A percentile compares a stretch with the other conserved stretches of the same genome.
These are phyloP conservation scores for Caenorhabditis panamensis DNA, from an alignment of 2,888 invertebrate genomes.

Conservation along the genomic window DNA sequence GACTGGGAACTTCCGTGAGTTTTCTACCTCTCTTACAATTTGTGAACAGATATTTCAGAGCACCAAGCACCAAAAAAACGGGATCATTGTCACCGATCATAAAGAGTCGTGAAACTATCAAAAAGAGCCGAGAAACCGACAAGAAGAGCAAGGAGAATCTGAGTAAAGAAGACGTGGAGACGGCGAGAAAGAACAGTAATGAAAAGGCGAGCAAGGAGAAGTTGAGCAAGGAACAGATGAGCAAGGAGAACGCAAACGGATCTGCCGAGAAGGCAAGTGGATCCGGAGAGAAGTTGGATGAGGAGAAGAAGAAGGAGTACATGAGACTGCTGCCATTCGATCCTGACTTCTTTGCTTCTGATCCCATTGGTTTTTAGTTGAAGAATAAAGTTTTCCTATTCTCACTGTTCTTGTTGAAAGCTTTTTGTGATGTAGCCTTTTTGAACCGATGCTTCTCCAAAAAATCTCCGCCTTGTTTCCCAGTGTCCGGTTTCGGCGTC, in stretches of 20 bases:
- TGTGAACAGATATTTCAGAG: not conserved
- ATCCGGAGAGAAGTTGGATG: constrained; percentile 34
- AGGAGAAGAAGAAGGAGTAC: constrained; percentile 20
- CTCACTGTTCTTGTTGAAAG: too few relatives aligned
- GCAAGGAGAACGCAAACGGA: constrained; percentile 29
- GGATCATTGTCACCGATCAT: constrained; percentile 20
- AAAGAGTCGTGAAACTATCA: constrained; percentile 26
- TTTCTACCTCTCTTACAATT: too few relatives aligned
- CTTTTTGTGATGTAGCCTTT: too few relatives aligned
- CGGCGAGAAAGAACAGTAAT: constrained; percentile 4
- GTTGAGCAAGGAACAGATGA: constrained; percentile 26
- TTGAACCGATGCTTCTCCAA: too few relatives aligned
- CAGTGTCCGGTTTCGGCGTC: too few relatives aligned
- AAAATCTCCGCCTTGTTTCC: too few relatives aligned
- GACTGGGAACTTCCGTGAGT: constrained; percentile 51
- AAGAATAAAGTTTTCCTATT: too few relatives aligned
- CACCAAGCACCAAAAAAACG: not conserved
- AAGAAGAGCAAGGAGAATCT: constrained; percentile 26
- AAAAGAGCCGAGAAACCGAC: constrained; percentile 28
- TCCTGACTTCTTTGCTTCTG: constrained; percentile 49
- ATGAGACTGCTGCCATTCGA: constrained; percentile 47
- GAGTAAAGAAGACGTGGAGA: constrained; percentile 30
- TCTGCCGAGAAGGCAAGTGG: constrained; percentile 28
- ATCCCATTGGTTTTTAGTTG: constrained; percentile 56
- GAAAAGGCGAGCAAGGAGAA: constrained; percentile 31